phyloP scores from a whole-genome alignment of 2,888 invertebrate species.

The Apodemia zela region DNA sequence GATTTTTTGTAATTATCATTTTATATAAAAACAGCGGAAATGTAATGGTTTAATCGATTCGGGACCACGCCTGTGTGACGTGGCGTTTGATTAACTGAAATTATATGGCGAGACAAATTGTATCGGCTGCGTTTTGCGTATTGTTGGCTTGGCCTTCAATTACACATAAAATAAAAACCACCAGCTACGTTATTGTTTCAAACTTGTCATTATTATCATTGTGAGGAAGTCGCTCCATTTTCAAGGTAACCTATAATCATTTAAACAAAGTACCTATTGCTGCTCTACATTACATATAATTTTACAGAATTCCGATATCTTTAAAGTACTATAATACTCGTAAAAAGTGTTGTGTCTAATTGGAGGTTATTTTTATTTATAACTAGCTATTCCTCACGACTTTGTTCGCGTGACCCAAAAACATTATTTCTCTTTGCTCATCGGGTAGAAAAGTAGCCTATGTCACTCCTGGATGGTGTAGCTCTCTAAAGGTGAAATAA shows the following conservation, averaged over 20 bases:
- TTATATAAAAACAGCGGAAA: conserved; percentile 71
- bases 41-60: conserved; percentile 75
- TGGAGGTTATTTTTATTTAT: too few relatives aligned
- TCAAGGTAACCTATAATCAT: conserved; percentile 65
- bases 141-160: conserved; percentile 69
- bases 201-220: conserved; percentile 69
- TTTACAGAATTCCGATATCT: too few relatives aligned
- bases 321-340: too few relatives aligned
- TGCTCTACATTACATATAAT: conserved; percentile 26
- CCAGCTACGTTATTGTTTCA: conserved; percentile 74
- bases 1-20: conserved; percentile 50
- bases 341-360: too few relatives aligned
- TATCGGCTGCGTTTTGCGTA: conserved; percentile 70
- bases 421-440: too few relatives aligned
- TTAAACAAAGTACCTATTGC: conserved; percentile 28
- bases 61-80: conserved; percentile 70
- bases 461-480: too few relatives aligned
- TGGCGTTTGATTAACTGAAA: conserved; percentile 72
- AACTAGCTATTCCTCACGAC: too few relatives aligned
- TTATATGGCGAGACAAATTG: conserved; percentile 75
- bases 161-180: conserved; percentile 70
- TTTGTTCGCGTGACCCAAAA: too few relatives aligned
- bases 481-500: too few relatives aligned
- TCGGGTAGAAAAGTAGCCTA: too few relatives aligned
- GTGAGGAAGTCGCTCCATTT: conserved; percentile 69